Base-by-base conservation (phyloP, 2,888 invertebrate genomes). In the Lampropteryx suffumata region DNA sequence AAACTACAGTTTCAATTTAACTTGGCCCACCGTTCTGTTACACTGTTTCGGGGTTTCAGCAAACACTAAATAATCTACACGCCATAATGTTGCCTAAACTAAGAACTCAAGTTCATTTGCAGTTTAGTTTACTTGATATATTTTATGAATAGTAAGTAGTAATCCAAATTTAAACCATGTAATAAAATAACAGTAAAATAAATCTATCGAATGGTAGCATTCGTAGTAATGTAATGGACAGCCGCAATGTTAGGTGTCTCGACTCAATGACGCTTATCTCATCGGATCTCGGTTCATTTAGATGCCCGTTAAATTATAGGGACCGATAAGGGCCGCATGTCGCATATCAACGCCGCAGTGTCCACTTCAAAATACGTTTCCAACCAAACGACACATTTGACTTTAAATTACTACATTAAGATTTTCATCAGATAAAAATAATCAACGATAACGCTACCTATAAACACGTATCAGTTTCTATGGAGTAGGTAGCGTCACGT, bases 231-330 rank as follows among this genome's bases (percentile, higher is more conserved):
- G 81, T 82, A 83, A 84, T 84, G 82, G 82, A 79, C 73, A 72
- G 67, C 69, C 67, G 67, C 68, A 62, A 71, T 73, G 75, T 79
- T 69, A 83, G 79, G 76, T 82, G 80, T 84, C 79, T 77, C 70
- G 68, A 81, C 77, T 82, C 78, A 78, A 83, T 80, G 76, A 76
- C 71, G 77, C 79, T 87, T 90, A 89, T 90, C 89, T 78, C 73
- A 80, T 84, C 73, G 79, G 77, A 90, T 89, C 88, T 88, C 79
- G 69, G 73, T 81, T 84, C 84, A 81, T 88, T 88, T 87, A 85
- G 84, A 84, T 78, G 76, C 79, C 82, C 84, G 88, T 87, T 87
- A 86, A 86, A 83, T 83, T 84, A 84, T 76, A 79, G 81, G 72
- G 76, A 72, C 69, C 71, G 89, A 89, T 88, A 88, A 86, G 77